phyloP scores from a whole-genome alignment of 2,888 invertebrate species.

The Sphecodes monilicornis region DNA sequence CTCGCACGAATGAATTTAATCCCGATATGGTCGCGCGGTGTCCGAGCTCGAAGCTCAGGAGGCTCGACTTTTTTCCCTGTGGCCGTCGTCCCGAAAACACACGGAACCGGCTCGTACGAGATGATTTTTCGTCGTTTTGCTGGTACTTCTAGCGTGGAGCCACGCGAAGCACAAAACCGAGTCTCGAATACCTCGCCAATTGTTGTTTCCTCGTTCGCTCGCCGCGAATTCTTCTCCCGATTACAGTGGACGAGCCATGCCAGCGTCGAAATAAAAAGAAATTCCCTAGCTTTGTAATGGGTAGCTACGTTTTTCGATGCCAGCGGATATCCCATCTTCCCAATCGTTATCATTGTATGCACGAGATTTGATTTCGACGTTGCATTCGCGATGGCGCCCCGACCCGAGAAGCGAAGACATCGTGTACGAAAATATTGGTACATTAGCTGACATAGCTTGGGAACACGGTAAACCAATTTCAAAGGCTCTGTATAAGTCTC shows the following conservation, averaged over 20 bases:
- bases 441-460: neutral
- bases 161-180: neutral
- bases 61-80: constrained; percentile 12
- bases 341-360: too few species aligned
- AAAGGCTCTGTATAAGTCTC: neutral
- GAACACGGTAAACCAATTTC: neutral
- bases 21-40: constrained; percentile 40
- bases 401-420: neutral
- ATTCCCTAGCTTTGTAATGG: neutral
- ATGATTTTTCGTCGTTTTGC: constrained; percentile 21
- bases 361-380: too few species aligned
- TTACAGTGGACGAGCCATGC: neutral
- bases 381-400: neutral
- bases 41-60: constrained; percentile 13
- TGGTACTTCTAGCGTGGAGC: neutral
- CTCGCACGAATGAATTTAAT: constrained; percentile 60
- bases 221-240: neutral
- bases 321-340: too few species aligned
- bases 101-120: constrained; percentile 13
- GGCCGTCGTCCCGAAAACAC: neutral
- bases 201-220: constrained; percentile 5
- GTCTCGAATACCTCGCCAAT: neutral
- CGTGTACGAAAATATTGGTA: constrained; percentile 6
- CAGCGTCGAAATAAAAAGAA: neutral
- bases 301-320: too few species aligned